Evolutionary conservation across 2,113 vertebrate genomes (phyloP).

Genomic region (Thryonomys swinderianus): DNA sequence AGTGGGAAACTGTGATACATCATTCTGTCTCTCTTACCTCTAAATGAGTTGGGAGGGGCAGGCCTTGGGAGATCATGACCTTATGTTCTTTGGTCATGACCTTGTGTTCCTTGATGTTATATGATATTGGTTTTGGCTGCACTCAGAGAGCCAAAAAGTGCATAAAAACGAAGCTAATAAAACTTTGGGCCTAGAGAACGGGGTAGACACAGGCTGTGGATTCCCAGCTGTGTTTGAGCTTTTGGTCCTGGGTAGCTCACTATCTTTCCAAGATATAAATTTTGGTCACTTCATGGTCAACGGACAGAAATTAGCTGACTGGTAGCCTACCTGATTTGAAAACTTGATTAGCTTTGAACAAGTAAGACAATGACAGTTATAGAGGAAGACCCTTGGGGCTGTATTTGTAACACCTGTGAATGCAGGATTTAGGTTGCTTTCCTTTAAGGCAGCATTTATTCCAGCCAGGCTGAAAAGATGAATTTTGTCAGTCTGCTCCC

Average conservation of each 20-base stretch:
- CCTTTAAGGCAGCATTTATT: conserved; percentile 12
- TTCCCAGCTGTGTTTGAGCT: conserved; percentile 58
- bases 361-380: neutral
- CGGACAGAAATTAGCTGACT: conserved; percentile 29
- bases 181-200: conserved; percentile 59
- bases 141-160: conserved; percentile 70
- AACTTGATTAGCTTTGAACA: neutral
- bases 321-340: conserved; percentile 34
- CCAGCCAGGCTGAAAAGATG: neutral
- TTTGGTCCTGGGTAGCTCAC: neutral
- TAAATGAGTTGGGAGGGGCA: conserved; percentile 49
- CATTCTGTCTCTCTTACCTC: neutral
- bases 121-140: conserved; percentile 76
- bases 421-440: neutral
- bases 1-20: neutral
- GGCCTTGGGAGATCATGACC: conserved; percentile 57
- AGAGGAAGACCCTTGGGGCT: neutral
- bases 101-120: conserved; percentile 80
- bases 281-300: conserved; percentile 4
- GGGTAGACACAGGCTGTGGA: conserved; percentile 54
- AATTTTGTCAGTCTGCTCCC: neutral
- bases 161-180: conserved; percentile 77
- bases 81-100: conserved; percentile 77
- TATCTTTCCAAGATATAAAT: conserved; percentile 29
- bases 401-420: neutral